Base-by-base conservation (phyloP, 2,888 invertebrate species). In the Ethmia dodecea region DNA sequence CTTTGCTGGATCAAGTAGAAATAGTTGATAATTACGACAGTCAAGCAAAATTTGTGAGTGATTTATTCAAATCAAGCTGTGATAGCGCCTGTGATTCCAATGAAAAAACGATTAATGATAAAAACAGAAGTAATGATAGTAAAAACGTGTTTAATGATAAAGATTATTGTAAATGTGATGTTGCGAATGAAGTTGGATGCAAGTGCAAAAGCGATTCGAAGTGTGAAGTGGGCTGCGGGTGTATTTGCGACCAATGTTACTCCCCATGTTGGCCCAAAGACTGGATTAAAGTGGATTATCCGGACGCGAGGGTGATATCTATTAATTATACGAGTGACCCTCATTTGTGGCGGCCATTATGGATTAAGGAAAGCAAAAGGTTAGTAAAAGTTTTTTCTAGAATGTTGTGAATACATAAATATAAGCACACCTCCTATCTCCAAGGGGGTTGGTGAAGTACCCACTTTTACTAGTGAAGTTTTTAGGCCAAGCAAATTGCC, bases 221-320 rank as follows among this genome's bases (percentile, higher is more conserved):
- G 28, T 81, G 83, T 28, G 61, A 64, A 16, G 45, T 60, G 0
- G 86, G 84, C 0, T 84, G 84, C 24, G 84, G 84, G 0, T 86
- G 86, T 35, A 42, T 72, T 0, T 84, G 84, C 31, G 79, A 77
- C 15, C 60, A 75, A 3, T 87, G 86, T 34, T 91, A 89, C 53
- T 90, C 91, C 0, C 67, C 75, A 8, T 95, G 95, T 58, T 96
- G 95, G 95, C 96, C 96, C 0, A 86, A 90, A 40, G 95, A 96
- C 64, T 97, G 96, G 96, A 70, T 97, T 13, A 91, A 93, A 0
- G 62, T 88, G 24, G 96, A 96, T 61, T 92, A 92, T 55, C 93
- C 93, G 0, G 89, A 91, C 0, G 90, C 92, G 0, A 87, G 96
- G 27, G 90, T 96, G 0, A 89, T 96, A 13, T 93, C 93, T 2